Evolutionary conservation across 2,113 vertebrate species (phyloP).

Genomic region (Sialia sialis): DNA sequence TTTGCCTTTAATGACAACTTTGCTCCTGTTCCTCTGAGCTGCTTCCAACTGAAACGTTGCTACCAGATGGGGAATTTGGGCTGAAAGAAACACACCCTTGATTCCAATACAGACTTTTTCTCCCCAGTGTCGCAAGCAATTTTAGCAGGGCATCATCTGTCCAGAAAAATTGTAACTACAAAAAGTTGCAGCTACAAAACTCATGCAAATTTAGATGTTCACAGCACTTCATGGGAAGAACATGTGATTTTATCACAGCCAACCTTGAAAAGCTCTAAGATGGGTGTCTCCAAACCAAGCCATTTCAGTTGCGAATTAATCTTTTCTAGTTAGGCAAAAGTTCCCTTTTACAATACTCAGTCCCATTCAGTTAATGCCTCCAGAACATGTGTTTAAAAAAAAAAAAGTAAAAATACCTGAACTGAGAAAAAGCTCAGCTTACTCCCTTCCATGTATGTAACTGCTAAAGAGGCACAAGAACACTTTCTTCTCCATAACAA

Average conservation of each 20-base stretch:
- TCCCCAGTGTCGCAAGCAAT: not conserved
- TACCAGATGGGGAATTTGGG: constrained; percentile 15
- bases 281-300: not conserved
- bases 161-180: not conserved
- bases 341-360: not conserved
- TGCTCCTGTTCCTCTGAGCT: not conserved
- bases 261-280: not conserved
- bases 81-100: not conserved
- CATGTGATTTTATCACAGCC: not conserved
- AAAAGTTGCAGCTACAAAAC: not conserved
- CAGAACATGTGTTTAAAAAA: rapidly evolving
- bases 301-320: not conserved
- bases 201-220: not conserved
- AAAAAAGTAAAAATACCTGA: not conserved
- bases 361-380: not conserved
- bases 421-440: not conserved
- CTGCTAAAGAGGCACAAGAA: not conserved
- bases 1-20: not conserved
- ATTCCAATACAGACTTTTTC: not conserved
- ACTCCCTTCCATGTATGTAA: not conserved
- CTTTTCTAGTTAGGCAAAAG: not conserved
- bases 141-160: not conserved
- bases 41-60: not conserved
- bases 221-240: not conserved
- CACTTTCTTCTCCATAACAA: not conserved